Base-by-base conservation (phyloP, 2,113 vertebrate genomes). In the Anas platyrhynchos region DNA sequence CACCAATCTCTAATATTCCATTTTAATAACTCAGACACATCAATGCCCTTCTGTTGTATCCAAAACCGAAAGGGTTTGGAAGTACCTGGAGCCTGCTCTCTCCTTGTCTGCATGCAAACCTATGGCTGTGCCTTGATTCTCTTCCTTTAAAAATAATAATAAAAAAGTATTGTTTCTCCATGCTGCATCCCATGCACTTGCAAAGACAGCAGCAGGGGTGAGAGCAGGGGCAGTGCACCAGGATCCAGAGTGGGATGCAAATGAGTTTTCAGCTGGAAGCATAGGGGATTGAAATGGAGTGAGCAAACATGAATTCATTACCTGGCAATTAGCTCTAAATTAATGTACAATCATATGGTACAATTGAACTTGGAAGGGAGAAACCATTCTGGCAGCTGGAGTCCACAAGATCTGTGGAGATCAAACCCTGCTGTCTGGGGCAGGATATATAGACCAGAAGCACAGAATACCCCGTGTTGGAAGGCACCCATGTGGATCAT, bases 241-340 rank as follows among this genome's bases (percentile, higher is more conserved):
- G 77, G 59, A 89, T 87, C 92, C 91, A 89, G 89, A 56, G 56
- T 36, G 16, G 79, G 95, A 96, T 97, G 94, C 83, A 97, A 96
- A 93, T 93, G 85, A 90, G 82, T 59, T 55, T 91, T 97, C 77
- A 94, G 80, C 85, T 89, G 88, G 88, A 93, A 97, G 83, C 56
- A 43, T 83, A 89, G 73, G 94, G 83, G 89, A 94, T 86, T 96
- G 91, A 59, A 97, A 91, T 68, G 72, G 81, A 92, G 83, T 63
- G 88, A 97, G 88, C 73, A 96, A 97, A 98, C 97, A 95, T 85
- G 91, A 95, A 95, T 97, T 98, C 44, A 91, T 97, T 97, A 97
- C 85, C 90, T 97, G 96, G 96, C 69, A 97, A 97, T 98, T 97
- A 98, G 83, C 88, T 97, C 62, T 29, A 91, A 97, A 97, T 97